Evolutionary conservation across 2,888 invertebrate genomes (phyloP), one percentile per base, ranked within the genome.

Genomic region (Acanthosoma haemorrhoidale): DNA sequence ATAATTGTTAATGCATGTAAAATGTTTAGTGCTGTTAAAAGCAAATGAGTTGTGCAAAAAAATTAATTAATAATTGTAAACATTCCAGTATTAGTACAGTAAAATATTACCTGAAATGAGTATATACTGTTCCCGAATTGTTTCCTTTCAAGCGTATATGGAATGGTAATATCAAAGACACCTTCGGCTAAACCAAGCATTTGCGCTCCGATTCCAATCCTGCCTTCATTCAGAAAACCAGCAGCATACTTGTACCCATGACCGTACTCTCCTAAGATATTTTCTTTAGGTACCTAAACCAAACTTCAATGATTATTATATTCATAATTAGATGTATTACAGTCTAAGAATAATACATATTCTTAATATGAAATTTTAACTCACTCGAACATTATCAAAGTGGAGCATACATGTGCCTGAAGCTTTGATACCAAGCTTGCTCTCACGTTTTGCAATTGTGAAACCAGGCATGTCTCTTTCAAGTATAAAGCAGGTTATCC

Each of bases 191-290:
- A 83, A 0, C 96, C 96, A 70, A 97, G 83, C 96, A 97, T 96
- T 83, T 98, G 92, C 0, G 94, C 88, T 0, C 88, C 92, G 77
- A 94, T 93, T 8, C 92, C 93, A 72, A 94, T 88, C 74, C 92
- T 86, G 0, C 97, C 97, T 80, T 96, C 96, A 80, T 98, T 98
- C 68, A 98, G 82, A 81, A 94, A 93, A 71, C 90, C 92, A 4
- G 96, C 96, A 0, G 97, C 95, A 79, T 96, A 96, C 82, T 96
- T 95, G 82, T 98, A 98, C 0, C 97, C 96, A 73, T 94, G 87
- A 0, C 96, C 96, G 77, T 91, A 87, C 80, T 93, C 84, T 16
- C 96, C 96, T 64, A 96, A 83, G 70, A 96, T 87, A 75, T 89
- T 89, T 60, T 83, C 84, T 78, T 89, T 90, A 0, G 92, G 95